Evolutionary conservation across 2,797 vertebrate species (phyloP).

Genomic region (Strix occidentalis): DNA sequence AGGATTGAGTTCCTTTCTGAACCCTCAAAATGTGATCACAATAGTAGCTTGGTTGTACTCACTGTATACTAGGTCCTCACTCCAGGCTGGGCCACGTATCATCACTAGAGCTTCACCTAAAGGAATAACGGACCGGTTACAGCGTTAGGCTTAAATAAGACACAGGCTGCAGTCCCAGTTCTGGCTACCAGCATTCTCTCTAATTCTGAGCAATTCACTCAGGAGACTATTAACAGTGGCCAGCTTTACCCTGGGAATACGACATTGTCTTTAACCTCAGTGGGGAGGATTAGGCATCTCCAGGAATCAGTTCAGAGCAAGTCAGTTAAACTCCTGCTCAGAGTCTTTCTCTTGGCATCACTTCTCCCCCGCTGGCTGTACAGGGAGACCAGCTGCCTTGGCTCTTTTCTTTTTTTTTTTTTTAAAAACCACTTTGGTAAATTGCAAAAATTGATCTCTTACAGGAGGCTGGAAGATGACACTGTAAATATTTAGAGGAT

Average conservation of each 20-base stretch:
- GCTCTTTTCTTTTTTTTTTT: neutral
- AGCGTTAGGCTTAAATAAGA: neutral
- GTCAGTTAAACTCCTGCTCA: neutral
- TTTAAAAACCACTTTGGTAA: neutral
- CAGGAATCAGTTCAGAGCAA: neutral
- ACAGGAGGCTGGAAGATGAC: neutral
- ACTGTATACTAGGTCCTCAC: neutral
- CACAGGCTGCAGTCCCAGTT: neutral
- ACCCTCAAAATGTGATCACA: neutral
- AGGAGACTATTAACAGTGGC: neutral
- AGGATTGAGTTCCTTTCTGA: neutral
- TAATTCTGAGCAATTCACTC: neutral
- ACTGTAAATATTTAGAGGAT: constrained; percentile 30
- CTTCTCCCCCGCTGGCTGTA: neutral
- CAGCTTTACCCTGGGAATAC: neutral
- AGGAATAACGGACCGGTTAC: neutral
- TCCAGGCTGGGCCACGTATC: neutral
- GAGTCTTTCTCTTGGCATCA: neutral
- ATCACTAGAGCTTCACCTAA: neutral
- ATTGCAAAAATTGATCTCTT: neutral
- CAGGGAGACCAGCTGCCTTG: neutral
- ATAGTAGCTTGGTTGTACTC: neutral
- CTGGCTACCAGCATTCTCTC: neutral
- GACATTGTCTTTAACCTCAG: neutral
- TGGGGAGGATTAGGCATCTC: neutral